Evolutionary conservation across 2,888 invertebrate species (phyloP).

Genomic region (Ptychoptera contaminata): DNA sequence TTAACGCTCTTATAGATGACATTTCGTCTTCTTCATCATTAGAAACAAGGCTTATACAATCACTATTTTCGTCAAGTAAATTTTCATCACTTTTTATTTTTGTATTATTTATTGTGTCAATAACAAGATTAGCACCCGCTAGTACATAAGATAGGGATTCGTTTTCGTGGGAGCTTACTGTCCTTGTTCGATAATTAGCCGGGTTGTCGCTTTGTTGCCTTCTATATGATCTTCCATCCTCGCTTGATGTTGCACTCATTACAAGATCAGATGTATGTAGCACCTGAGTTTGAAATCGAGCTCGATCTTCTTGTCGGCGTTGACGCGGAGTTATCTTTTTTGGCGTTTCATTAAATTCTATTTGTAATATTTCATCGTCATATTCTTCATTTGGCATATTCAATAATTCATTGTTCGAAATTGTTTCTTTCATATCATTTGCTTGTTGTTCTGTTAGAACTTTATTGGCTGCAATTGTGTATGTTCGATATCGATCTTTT

Average conservation of each 20-base stretch:
- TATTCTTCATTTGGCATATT: conserved; percentile 22
- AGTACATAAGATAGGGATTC: not conserved
- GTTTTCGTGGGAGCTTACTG: conserved; percentile 29
- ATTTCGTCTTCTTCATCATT: conserved; percentile 16
- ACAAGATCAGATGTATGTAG: conserved; percentile 14
- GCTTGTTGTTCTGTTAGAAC: conserved; percentile 19
- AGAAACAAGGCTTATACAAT: not conserved
- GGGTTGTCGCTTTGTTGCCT: conserved; percentile 47
- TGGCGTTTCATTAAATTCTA: conserved; percentile 19
- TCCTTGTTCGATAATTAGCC: conserved; percentile 59
- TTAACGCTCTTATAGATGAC: conserved; percentile 23
- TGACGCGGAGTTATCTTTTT: conserved; percentile 38
- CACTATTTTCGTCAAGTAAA: not conserved
- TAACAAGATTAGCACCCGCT: not conserved
- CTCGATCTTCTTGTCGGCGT: conserved; percentile 45
- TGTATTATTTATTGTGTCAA: not conserved
- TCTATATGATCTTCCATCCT: conserved; percentile 17
- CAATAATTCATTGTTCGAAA: conserved; percentile 15
- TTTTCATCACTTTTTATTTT: not conserved
- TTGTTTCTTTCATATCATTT: not conserved
- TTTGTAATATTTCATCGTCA: conserved; percentile 25
- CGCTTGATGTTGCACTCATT: not conserved
- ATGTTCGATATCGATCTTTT: conserved; percentile 69
- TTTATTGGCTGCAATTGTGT: conserved; percentile 55
- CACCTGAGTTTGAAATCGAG: conserved; percentile 54